phyloP scores from a whole-genome alignment of 2,888 invertebrate species.

The Empis livida region DNA sequence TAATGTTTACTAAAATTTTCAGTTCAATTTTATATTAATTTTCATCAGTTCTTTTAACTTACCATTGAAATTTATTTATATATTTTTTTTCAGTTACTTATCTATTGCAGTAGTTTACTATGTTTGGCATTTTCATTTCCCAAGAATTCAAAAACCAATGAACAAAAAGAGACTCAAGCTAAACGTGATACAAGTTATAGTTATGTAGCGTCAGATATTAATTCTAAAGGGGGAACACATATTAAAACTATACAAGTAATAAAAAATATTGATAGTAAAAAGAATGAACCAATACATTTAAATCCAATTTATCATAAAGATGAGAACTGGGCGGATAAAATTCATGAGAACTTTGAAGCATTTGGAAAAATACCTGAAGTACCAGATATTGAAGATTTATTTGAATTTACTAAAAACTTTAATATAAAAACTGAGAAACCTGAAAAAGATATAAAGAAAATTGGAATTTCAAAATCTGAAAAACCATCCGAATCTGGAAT shows the following conservation, averaged over 20 bases:
- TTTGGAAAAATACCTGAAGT: conserved; percentile 30
- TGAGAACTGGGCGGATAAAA: conserved; percentile 29
- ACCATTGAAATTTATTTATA: too few relatives aligned
- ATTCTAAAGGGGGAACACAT: conserved; percentile 31
- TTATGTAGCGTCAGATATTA: conserved; percentile 34
- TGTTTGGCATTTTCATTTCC: too few relatives aligned
- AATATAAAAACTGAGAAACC: conserved; percentile 11
- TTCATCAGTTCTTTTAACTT: too few relatives aligned
- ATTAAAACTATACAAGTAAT: conserved; percentile 35
- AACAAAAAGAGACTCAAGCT: conserved; percentile 12
- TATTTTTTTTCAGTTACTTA: too few relatives aligned
- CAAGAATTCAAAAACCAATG: too few relatives aligned
- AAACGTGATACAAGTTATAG: conserved; percentile 33
- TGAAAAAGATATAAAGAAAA: not conserved
- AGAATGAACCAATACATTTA: conserved; percentile 20
- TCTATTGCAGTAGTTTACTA: too few relatives aligned
- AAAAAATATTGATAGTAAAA: conserved; percentile 26
- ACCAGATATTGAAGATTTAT: conserved; percentile 31
- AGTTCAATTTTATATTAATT: too few relatives aligned
- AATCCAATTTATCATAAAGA: conserved; percentile 27
- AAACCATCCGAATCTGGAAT: conserved; percentile 8
- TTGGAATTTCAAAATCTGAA: not conserved
- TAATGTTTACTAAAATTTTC: too few relatives aligned
- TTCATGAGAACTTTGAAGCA: conserved; percentile 31
- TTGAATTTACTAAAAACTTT: conserved; percentile 28